These are phyloP conservation scores for Eupithecia subfuscata DNA, from an alignment of 2,888 invertebrate species.

Conservation along the genomic window DNA sequence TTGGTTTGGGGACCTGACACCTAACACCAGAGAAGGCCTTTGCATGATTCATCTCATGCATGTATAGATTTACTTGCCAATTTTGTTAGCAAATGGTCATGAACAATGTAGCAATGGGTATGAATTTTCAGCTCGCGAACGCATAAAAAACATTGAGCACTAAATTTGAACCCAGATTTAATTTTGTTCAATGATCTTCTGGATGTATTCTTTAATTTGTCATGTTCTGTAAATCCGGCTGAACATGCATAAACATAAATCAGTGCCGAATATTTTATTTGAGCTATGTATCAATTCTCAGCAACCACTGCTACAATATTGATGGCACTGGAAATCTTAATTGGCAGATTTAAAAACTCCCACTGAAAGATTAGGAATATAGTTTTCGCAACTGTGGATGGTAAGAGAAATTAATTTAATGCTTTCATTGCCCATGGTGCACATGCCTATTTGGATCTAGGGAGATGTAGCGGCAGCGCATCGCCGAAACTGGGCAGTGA, in stretches of 20 bases:
- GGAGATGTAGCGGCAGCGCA: not conserved
- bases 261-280: not conserved
- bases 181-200: not conserved
- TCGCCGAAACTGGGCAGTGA: too few relatives aligned
- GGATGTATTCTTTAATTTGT: too few relatives aligned
- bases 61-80: not conserved
- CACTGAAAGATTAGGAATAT: too few relatives aligned
- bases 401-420: too few relatives aligned
- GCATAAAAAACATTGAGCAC: not conserved
- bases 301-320: too few relatives aligned
- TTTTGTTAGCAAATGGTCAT: not conserved
- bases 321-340: too few relatives aligned
- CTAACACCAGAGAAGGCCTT: not conserved
- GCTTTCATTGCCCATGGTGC: too few relatives aligned
- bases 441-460: not conserved
- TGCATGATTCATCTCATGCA: conserved; percentile 8
- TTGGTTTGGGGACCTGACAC: not conserved
- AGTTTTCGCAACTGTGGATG: too few relatives aligned
- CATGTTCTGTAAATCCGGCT: too few relatives aligned
- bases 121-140: not conserved
- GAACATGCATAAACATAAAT: not conserved
- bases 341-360: too few relatives aligned
- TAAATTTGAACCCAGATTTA: not conserved
- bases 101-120: not conserved
- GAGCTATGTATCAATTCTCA: too few relatives aligned